Conservation (phyloP, 1,140 invertebrate species). For the Trichogramma pretiosum region DNA sequence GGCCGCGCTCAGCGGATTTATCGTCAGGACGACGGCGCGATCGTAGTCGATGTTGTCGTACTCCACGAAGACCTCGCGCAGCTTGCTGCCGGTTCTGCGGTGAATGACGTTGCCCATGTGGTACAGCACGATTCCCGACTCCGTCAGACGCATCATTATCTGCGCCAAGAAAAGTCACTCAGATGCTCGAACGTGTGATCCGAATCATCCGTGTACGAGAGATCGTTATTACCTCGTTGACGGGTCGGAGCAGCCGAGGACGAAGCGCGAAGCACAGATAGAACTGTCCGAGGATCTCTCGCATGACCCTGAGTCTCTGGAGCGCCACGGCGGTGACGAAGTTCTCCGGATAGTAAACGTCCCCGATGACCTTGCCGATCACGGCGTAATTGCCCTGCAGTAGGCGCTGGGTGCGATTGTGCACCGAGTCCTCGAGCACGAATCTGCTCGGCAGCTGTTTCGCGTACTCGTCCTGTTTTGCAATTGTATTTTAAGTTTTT, state of each 20-base stretch:
- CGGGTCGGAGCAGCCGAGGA: conserved; percentile 30
- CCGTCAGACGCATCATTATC: conserved; percentile 29
- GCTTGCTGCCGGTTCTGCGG: conserved; percentile 20
- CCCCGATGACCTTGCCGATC: conserved; percentile 24
- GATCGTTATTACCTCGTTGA: conserved; percentile 24
- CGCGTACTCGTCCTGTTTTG: conserved; percentile 24
- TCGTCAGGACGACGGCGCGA: conserved; percentile 19
- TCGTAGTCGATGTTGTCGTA: conserved; percentile 26
- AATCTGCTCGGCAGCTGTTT: conserved; percentile 23
- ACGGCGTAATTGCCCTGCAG: conserved; percentile 25
- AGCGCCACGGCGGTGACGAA: conserved; percentile 21
- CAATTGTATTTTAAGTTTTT: conserved; percentile 1
- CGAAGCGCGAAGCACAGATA: conserved; percentile 30
- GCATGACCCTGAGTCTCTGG: conserved; percentile 30
- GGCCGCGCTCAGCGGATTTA: conserved; percentile 32
- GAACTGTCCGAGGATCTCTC: conserved; percentile 20
- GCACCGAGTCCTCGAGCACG: background rate
- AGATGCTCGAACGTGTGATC: background rate
- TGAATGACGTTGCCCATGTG: conserved; percentile 31
- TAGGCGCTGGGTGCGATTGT: conserved; percentile 19
- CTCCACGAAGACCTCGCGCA: conserved; percentile 30
- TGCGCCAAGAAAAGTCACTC: conserved; percentile 14
- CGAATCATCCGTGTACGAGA: background rate
- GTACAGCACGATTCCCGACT: conserved; percentile 27
- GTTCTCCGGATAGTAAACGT: conserved; percentile 29